Conservation (phyloP, 2,888 invertebrate genomes). For the Apodemia mormo region DNA sequence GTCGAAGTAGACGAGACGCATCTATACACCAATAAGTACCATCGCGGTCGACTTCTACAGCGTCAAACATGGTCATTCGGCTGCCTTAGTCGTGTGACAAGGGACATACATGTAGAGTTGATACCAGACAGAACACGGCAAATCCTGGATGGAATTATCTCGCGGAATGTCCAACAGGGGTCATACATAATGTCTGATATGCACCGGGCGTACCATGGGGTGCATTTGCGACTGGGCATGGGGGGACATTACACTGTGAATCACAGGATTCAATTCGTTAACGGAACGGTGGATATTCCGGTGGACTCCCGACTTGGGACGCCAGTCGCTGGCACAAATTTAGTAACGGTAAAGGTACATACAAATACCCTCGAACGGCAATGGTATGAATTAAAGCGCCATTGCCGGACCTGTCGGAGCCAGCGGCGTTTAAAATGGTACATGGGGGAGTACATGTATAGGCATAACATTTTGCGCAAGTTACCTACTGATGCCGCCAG, state of each 20-base stretch:
- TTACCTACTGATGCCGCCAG: neutral
- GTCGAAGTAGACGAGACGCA: neutral
- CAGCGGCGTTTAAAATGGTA: constrained; percentile 12
- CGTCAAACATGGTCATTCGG: constrained; percentile 2
- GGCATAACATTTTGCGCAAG: constrained; percentile 3
- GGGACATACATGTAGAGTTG: neutral
- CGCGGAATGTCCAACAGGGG: neutral
- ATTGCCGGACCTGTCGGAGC: constrained; percentile 12
- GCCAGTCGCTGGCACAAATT: neutral
- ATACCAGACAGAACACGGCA: neutral
- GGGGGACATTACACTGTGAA: neutral
- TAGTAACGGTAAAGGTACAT: neutral
- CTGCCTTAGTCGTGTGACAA: neutral
- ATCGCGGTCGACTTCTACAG: constrained; percentile 2
- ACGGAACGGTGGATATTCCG: neutral
- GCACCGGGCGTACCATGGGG: neutral
- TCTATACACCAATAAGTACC: constrained; percentile 6
- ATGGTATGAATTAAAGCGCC: constrained; percentile 13
- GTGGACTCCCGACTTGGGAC: neutral
- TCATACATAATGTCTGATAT: neutral
- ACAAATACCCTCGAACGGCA: constrained; percentile 9
- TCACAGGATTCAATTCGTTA: neutral
- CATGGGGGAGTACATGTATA: constrained; percentile 17
- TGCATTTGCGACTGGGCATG: neutral
- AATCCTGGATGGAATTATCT: neutral